Evolutionary conservation across 2,797 vertebrate species (phyloP), one percentile per base, ranked within the genome.

Genomic region (Gephyroberyx darwinii): DNA sequence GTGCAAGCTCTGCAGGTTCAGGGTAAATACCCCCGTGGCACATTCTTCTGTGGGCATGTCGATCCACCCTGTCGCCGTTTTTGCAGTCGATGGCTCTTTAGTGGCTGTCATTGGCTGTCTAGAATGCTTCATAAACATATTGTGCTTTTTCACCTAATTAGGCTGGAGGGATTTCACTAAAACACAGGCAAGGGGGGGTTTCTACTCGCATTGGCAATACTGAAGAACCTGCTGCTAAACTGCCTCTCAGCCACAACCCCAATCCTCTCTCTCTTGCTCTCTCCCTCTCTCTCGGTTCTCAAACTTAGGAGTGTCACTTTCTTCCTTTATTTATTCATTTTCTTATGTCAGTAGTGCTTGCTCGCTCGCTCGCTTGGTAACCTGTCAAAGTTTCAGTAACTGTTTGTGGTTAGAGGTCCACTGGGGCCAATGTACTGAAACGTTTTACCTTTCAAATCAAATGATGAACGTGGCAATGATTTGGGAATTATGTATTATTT

Each of bases 131-230:
- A 90, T 86, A 92, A 93, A 93, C 93, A 94, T 92, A 88, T 91
- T 93, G 86, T 83, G 86, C 78, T 91, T 93, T 92, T 92, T 87
- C 85, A 90, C 83, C 78, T 94, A 95, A 94, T 95, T 93, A 94
- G 90, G 77, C 93, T 92, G 86, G 85, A 90, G 92, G 92, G 93
- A 93, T 90, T 94, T 92, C 71, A 71, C 81, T 84, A 85, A 89
- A 88, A 85, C 71, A 51, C 37, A 51, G 70, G 20, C 39, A 6
- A 69, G 37, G 43, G 55, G 52, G 65, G 51, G 63, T n/a, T 64
- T 69, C 66, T 51, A 41, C 50, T 72, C 43, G 3, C 63, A 64
- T 33, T 55, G 5, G 59, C 43, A 47, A 53, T 64, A 62, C 41
- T 75, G 66, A 67, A 59, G 55, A 82, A 51, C 48, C n/a, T 19